Evolutionary conservation across 2,888 invertebrate genomes (phyloP).

Genomic region (Mesochorus sp.): DNA sequence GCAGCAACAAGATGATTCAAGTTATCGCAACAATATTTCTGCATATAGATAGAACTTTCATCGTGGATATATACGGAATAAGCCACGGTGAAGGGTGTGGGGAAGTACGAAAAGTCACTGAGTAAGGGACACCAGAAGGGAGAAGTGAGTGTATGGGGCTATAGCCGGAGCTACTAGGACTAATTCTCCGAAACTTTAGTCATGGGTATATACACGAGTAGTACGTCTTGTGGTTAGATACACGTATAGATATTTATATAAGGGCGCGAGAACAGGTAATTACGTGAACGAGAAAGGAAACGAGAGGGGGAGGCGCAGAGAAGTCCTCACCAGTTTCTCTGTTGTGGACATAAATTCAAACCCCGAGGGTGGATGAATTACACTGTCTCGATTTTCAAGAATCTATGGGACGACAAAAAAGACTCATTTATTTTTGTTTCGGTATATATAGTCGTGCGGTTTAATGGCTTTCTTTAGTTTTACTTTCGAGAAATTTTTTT

Average conservation of each 20-base stretch:
- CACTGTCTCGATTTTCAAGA: constrained; percentile 10
- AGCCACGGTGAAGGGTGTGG: neutral
- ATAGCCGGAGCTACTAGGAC: constrained; percentile 42
- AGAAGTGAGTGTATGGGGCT: neutral
- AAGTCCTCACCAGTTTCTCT: constrained; percentile 20
- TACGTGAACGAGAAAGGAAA: constrained; percentile 2
- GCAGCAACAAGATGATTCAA: constrained; percentile 29
- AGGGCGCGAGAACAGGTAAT: constrained; percentile 46
- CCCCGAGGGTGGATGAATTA: constrained; percentile 15
- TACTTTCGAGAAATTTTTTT: too few relatives aligned
- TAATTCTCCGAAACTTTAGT: constrained; percentile 53
- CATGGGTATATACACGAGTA: constrained; percentile 24
- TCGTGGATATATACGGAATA: constrained; percentile 56
- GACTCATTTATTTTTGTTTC: neutral
- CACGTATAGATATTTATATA: neutral
- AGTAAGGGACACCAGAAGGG: neutral
- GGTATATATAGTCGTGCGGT: neutral
- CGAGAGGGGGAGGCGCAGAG: neutral
- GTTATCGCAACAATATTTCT: constrained; percentile 71
- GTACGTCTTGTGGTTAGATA: constrained; percentile 5
- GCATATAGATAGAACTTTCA: constrained; percentile 77
- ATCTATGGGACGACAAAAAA: neutral
- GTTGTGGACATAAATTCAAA: constrained; percentile 10
- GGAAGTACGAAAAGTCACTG: constrained; percentile 8
- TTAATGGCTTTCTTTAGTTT: neutral